Evolutionary conservation across 2,797 vertebrate species (phyloP), one percentile per base, ranked within the genome.

Genomic region (Ammospiza maritima): DNA sequence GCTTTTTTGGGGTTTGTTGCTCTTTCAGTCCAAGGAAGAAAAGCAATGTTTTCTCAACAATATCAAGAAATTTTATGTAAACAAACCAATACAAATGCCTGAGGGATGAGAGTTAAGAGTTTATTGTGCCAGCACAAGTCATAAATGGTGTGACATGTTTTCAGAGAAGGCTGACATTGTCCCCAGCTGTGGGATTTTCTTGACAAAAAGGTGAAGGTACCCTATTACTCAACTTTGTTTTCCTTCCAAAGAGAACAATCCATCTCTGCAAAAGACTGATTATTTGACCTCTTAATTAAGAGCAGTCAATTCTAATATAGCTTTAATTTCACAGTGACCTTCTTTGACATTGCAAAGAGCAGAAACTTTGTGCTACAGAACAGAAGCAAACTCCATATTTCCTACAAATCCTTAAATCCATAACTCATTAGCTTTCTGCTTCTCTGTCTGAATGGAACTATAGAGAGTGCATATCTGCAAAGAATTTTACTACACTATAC

Each of bases 51-150:
- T 93, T 87, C 80, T 85, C 83, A 91, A 47, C 54, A 76, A 90
- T 32, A 32, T 76, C 74, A 93, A 91, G 53, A 53, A 77, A 92
- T 67, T 85, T 83, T 89, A 88, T 20, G 34, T 74, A 94, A 95
- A 91, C 38, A 85, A 93, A 74, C 38, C 72, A 72, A 61, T 74
- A n/a, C 17, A 80, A 91, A 92, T 74, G 65, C 61, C 85, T 80
- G 57, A 88, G 17, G 42, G 34, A 91, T 88, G 45, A 54, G 13
- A 83, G 34, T 62, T 16, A 64, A 64, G 21, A 79, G 29, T 42
- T 79, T 57, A 36, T 17, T 65, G 30, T 64, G 72, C 64, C 81
- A 89, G 53, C 15, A 67, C 10, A 9, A 80, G 64, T 67, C 32
- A 87, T 16, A 89, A 87, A 73, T 29, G 29, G 45, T 65, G 45